Evolutionary conservation across 1,140 invertebrate genomes (phyloP).

Genomic region (Lepidurus apus): DNA sequence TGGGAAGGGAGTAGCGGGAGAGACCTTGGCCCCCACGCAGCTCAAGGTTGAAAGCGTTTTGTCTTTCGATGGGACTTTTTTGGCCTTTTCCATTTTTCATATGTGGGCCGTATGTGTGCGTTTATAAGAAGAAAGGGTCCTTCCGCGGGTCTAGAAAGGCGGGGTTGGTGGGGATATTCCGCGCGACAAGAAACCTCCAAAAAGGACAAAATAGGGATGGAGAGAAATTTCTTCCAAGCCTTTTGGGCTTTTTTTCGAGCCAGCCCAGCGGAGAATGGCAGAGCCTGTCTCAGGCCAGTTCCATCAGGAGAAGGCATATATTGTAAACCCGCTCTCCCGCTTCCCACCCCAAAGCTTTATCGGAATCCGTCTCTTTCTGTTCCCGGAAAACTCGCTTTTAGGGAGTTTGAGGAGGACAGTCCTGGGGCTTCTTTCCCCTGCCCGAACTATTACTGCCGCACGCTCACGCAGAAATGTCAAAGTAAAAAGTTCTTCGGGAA

Average conservation of each 20-base stretch:
- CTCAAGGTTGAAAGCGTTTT: neutral
- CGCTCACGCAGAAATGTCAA: neutral
- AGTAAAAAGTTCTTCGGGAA: neutral
- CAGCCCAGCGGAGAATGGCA: neutral
- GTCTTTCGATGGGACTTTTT: neutral
- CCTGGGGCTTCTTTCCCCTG: neutral
- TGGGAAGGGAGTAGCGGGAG: neutral
- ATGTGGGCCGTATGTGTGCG: neutral
- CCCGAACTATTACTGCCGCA: neutral
- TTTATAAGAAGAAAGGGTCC: neutral
- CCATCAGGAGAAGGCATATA: constrained; percentile 5
- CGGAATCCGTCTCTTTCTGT: neutral
- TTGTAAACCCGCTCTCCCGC: neutral
- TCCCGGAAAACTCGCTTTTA: constrained; percentile 13
- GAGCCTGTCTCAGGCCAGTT: constrained; percentile 3
- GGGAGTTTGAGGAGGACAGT: neutral
- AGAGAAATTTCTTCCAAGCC: neutral
- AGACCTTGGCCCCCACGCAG: constrained; percentile 22
- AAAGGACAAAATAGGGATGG: neutral
- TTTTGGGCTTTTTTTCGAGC: neutral
- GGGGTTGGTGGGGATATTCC: neutral
- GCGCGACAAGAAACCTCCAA: neutral
- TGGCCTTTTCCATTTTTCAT: neutral
- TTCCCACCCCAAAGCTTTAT: neutral
- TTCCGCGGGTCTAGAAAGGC: neutral